A percentile compares a stretch with the other conserved stretches of the same genome.
Conservation (phyloP, 1,140 invertebrate species). For the Odontomachus brunneus region DNA sequence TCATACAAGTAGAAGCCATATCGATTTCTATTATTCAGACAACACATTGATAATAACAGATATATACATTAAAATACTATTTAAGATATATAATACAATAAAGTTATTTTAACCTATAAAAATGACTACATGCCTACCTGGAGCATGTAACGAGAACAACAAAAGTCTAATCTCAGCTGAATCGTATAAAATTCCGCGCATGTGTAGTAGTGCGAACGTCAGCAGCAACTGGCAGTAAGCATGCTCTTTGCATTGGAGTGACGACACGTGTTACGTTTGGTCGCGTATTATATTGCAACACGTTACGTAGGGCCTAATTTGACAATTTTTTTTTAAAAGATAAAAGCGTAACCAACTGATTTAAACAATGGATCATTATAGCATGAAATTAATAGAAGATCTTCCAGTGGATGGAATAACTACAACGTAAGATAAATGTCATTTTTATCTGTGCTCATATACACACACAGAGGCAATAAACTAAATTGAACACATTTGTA, state of each 20-base stretch:
- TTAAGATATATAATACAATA: neutral
- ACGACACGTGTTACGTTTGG: neutral
- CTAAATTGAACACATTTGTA: neutral
- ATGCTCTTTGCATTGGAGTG: neutral
- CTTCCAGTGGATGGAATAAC: conserved; percentile 61
- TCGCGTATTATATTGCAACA: neutral
- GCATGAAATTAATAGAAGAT: conserved; percentile 76
- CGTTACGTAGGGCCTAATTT: neutral
- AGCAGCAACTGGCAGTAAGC: too few species aligned
- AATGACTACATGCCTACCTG: neutral
- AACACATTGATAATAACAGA: conserved; percentile 1
- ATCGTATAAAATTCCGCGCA: too few species aligned
- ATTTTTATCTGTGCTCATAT: neutral
- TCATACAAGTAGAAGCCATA: conserved; percentile 48
- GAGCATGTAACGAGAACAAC: too few species aligned
- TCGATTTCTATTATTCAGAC: neutral
- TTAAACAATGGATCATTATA: conserved; percentile 72
- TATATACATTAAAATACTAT: neutral
- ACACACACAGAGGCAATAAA: neutral
- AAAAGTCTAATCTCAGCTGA: too few species aligned
- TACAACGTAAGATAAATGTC: conserved; percentile 18
- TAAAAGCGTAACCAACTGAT: neutral
- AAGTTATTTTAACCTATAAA: neutral
- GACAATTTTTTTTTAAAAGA: neutral
- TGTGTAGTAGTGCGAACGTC: too few species aligned